Percentiles rank a stretch among this genome's conserved stretches.
Evolutionary conservation across 2,888 invertebrate species (phyloP).

Genomic region (Ceratothoa steindachneri): DNA sequence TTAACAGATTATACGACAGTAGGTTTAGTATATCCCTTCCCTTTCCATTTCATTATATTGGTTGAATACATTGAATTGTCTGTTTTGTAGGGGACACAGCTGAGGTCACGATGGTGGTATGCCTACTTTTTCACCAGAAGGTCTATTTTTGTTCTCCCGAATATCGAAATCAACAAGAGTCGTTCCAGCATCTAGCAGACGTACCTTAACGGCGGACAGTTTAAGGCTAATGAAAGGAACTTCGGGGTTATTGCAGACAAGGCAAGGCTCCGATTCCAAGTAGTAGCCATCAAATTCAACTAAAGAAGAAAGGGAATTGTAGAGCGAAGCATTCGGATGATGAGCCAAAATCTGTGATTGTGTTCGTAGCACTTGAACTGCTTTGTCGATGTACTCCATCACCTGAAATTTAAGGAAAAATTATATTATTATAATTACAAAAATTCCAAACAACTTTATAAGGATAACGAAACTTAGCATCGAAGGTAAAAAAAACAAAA

Average conservation of each 20-base stretch:
- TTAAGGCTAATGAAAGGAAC: conserved; percentile 86
- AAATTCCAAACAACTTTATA: conserved; percentile 1
- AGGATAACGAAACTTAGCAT: no score
- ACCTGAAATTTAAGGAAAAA: conserved; percentile 61
- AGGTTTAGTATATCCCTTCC: no score
- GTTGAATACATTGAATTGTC: no score
- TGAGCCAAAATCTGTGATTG: conserved; percentile 83
- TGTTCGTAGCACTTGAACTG: conserved; percentile 76
- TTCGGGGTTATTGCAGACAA: conserved; percentile 97
- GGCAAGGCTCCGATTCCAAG: conserved; percentile 92
- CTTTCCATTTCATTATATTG: no score
- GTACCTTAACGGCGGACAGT: conserved; percentile 81
- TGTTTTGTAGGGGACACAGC: no score
- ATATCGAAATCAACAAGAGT: no score
- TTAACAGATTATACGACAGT: no score
- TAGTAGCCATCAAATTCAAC: conserved; percentile 94
- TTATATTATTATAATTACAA: conserved; percentile 27
- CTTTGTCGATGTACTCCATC: conserved; percentile 69
- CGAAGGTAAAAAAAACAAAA: no score
- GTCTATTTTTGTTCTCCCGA: no score
- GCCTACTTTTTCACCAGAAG: no score
- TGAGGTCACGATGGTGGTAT: no score
- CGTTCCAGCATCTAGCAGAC: no score
- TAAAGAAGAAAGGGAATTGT: conserved; percentile 85
- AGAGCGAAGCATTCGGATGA: conserved; percentile 90